phyloP scores from a whole-genome alignment of 2,113 vertebrate species.

The Mirounga angustirostris region DNA sequence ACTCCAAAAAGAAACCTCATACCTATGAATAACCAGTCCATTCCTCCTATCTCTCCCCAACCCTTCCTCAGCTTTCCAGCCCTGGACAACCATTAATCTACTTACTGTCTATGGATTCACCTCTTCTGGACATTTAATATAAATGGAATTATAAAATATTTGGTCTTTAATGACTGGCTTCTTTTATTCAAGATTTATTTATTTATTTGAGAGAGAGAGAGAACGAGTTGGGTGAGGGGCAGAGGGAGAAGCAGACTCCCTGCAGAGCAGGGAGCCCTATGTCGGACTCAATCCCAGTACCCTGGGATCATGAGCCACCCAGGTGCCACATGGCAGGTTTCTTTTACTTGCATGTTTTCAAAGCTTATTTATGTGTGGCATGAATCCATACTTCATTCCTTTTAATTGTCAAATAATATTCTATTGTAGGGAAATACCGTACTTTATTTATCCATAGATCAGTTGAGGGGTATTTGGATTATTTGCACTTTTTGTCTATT shows the following conservation, averaged over 20 bases:
- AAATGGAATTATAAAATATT: neutral
- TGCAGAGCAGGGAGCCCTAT: too few relatives aligned
- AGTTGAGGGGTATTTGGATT: neutral
- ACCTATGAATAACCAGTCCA: neutral
- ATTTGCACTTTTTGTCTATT: neutral
- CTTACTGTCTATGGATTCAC: neutral
- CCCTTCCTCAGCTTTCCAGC: neutral
- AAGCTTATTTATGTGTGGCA: neutral
- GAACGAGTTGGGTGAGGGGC: too few relatives aligned
- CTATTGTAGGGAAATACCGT: neutral
- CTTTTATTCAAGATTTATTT: neutral
- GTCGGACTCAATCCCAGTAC: too few relatives aligned
- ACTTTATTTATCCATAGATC: neutral
- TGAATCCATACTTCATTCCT: neutral
- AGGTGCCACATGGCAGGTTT: neutral
- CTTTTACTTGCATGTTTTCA: neutral
- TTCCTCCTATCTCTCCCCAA: neutral
- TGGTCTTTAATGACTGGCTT: neutral
- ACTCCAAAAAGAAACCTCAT: neutral
- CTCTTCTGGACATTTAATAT: neutral
- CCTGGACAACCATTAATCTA: neutral
- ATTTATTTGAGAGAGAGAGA: too few relatives aligned
- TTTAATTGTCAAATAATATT: neutral
- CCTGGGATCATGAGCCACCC: too few relatives aligned
- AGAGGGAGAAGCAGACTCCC: too few relatives aligned